Evolutionary conservation across 2,888 invertebrate species (phyloP).

Genomic region (Acheta domesticus): DNA sequence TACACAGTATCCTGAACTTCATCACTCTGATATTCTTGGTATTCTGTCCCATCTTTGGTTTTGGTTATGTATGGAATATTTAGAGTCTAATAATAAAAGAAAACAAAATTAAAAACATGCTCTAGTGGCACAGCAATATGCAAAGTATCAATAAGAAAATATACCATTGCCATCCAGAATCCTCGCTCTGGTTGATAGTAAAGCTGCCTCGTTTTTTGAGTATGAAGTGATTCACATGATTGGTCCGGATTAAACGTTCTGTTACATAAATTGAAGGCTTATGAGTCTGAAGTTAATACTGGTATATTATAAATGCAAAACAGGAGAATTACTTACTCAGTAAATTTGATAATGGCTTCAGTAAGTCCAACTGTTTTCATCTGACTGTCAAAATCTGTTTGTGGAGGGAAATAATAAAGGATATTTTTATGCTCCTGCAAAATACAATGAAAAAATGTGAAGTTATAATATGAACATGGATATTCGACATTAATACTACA

Average conservation of each 20-base stretch:
- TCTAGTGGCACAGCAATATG: background rate
- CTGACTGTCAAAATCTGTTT: slow-evolving; percentile 73
- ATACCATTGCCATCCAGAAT: slow-evolving; percentile 89
- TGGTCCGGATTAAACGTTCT: slow-evolving; percentile 79
- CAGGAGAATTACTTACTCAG: slow-evolving; percentile 64
- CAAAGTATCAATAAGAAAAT: slow-evolving; percentile 32
- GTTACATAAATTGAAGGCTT: background rate
- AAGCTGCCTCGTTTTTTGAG: slow-evolving; percentile 82
- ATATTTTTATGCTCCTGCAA: slow-evolving; percentile 84
- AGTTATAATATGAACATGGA: slow-evolving; percentile 23
- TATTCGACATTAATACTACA: slow-evolving; percentile 20
- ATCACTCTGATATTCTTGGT: slow-evolving; percentile 72
- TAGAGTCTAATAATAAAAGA: slow-evolving; percentile 60
- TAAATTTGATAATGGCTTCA: slow-evolving; percentile 93
- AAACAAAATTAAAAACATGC: background rate
- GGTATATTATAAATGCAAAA: slow-evolving; percentile 27
- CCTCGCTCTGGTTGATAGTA: slow-evolving; percentile 83
- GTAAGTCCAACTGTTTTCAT: slow-evolving; percentile 91
- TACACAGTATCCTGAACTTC: slow-evolving; percentile 76
- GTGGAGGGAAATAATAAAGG: slow-evolving; percentile 78
- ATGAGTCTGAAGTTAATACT: background rate
- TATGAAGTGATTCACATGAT: slow-evolving; percentile 79
- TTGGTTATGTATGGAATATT: slow-evolving; percentile 68
- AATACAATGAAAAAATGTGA: slow-evolving; percentile 35
- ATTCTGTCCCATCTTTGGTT: slow-evolving; percentile 66